These are phyloP conservation scores for Podarcis lilfordi DNA, from an alignment of 2,797 vertebrate species.

Conservation along the genomic window DNA sequence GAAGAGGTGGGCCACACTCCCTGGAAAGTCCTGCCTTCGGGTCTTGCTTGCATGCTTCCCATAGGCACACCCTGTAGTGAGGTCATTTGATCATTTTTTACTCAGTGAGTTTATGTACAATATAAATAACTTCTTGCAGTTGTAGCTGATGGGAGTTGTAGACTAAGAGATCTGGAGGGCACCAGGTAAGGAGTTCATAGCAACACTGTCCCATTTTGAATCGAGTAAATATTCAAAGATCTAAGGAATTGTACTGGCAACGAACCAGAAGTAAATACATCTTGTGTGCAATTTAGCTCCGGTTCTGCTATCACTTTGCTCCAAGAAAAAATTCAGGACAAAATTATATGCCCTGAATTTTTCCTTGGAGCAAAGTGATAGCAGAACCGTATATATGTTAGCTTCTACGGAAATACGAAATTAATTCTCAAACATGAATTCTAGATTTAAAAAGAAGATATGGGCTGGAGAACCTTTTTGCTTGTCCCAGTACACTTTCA, in stretches of 20 bases:
- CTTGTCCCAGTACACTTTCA: slow-evolving; percentile 19
- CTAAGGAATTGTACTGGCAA: background rate
- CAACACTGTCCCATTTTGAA: background rate
- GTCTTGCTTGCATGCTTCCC: too few relatives aligned
- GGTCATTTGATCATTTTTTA: background rate
- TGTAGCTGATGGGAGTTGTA: too few relatives aligned
- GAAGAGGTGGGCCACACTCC: background rate
- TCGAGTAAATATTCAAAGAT: too few relatives aligned
- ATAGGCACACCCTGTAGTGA: background rate
- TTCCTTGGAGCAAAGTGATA: too few relatives aligned
- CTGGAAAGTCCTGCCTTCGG: background rate
- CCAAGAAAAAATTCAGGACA: background rate
- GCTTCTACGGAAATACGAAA: background rate
- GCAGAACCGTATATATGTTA: too few relatives aligned
- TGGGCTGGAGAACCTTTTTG: slow-evolving; percentile 1
- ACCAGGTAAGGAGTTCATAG: background rate
- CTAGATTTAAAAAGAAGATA: background rate
- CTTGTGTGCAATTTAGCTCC: background rate
- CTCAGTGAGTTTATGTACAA: background rate
- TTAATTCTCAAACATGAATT: background rate
- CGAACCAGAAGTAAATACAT: background rate
- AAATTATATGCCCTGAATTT: background rate
- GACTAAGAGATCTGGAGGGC: too few relatives aligned
- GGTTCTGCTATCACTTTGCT: background rate
- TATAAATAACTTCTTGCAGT: background rate